Evolutionary conservation across 1,140 invertebrate genomes (phyloP), one percentile per base, ranked within the genome.

Genomic region (Globodera ellingtonae): DNA sequence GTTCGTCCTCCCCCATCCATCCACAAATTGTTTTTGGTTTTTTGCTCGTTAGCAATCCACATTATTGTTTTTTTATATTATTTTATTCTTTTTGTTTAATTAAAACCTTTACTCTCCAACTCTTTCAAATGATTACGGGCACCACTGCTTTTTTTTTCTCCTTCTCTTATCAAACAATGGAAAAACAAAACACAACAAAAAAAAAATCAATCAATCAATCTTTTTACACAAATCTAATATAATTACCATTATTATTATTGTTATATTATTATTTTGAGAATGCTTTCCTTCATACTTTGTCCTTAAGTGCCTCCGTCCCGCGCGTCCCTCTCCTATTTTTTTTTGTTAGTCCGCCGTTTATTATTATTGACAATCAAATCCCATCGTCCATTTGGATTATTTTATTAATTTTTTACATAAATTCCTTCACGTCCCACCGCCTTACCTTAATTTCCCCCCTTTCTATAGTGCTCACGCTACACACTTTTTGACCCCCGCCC

Each of bases 41-140:
- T 35, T 35, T 35, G 35, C 35, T 35, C 35, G 35, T 35, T 35
- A 35, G 35, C 35, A 35, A 35, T 35, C 35, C 35, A 35, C 35
- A 35, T 35, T 35, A 35, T 35, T 35, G 35, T 35, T 35, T 35
- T 35, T 35, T 35, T 35, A 35, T 35, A 35, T 35, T 35, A 35
- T 35, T 35, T 62, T 62, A 6, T 62, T 62, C 15, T 10, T 62
- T 62, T 62, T 62, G 56, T 62, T 62, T 62, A 62, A 62, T 62
- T 62, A 62, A 62, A 62, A 62, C 56, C 56, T 62, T 62, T 62
- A 18, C 56, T 62, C 15, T 62, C 56, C 56, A 62, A 62, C 56
- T 62, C 56, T 62, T 62, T 62, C 56, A 62, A 35, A 6, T 62
- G 56, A 62, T 62, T 62, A 62, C 56, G 56, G 56, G 56, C 24